Evolutionary conservation across 2,797 vertebrate genomes (phyloP).

Genomic region (Chelonia mydas): DNA sequence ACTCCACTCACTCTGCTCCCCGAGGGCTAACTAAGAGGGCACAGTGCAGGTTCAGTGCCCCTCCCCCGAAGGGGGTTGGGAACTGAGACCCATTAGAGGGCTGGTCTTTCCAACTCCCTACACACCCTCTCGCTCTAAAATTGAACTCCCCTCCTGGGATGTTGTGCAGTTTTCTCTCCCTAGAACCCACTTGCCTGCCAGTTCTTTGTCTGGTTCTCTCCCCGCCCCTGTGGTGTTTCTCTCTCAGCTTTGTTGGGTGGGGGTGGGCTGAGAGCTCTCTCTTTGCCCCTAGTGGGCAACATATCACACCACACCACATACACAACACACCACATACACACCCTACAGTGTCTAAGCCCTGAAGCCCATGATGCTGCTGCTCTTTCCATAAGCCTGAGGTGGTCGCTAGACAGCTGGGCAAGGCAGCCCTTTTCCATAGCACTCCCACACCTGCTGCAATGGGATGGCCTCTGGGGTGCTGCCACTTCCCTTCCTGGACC

Average conservation of each 20-base stretch:
- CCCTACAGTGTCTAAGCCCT: background rate
- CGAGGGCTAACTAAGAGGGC: background rate
- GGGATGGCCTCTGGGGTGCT: background rate
- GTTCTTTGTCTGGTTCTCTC: background rate
- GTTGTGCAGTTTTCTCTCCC: background rate
- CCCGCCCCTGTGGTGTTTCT: background rate
- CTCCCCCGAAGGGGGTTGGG: too few relatives aligned
- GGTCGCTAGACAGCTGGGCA: background rate
- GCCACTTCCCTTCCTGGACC: background rate
- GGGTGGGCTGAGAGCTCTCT: background rate
- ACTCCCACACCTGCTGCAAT: background rate
- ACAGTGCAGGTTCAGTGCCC: too few relatives aligned
- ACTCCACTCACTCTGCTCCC: background rate
- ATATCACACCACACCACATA: too few relatives aligned
- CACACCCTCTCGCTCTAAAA: background rate
- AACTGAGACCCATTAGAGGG: background rate
- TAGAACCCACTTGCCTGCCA: background rate
- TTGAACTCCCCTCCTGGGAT: background rate
- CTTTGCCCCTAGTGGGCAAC: background rate
- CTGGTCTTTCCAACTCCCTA: background rate
- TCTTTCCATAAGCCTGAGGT: background rate
- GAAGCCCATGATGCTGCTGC: too few relatives aligned
- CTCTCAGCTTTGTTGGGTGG: background rate
- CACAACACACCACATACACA: too few relatives aligned
- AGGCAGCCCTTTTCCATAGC: background rate